Percentiles rank a stretch among this genome's conserved stretches.
phyloP scores from a whole-genome alignment of 2,113 vertebrate genomes.

The Nyctereutes procyonoides region DNA sequence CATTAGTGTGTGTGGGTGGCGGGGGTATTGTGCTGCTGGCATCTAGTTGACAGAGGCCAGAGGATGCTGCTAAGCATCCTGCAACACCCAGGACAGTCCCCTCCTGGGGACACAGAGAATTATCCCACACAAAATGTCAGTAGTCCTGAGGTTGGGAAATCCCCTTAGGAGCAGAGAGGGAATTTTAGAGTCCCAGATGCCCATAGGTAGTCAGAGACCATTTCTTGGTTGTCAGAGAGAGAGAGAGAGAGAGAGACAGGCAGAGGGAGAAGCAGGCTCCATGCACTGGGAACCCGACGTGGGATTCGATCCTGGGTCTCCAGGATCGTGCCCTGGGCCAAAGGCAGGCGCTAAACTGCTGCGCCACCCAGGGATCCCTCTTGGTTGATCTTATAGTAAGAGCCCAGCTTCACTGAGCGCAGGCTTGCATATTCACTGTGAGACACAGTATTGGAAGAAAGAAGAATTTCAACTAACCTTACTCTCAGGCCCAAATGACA shows the following conservation, averaged over 20 bases:
- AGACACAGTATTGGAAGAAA: not conserved
- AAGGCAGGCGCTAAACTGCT: no score
- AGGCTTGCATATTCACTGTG: not conserved
- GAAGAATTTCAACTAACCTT: not conserved
- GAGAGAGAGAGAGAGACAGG: no score
- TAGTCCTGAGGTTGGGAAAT: not conserved
- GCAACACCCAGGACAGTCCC: not conserved
- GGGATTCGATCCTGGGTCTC: no score
- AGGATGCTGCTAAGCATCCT: not conserved
- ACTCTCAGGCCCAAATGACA: not conserved
- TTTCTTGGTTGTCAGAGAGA: not conserved
- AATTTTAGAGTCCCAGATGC: conserved; percentile 17
- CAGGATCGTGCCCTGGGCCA: no score
- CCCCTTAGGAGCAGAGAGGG: not conserved
- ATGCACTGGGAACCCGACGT: no score
- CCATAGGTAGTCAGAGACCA: not conserved
- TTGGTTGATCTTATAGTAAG: not conserved
- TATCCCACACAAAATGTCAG: not conserved
- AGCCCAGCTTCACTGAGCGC: not conserved
- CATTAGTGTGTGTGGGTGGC: not conserved
- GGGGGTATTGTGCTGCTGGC: not conserved
- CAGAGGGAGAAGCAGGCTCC: no score
- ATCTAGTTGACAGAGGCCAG: not conserved
- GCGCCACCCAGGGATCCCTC: not conserved
- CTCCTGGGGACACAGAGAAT: not conserved